phyloP scores from a whole-genome alignment of 2,888 invertebrate genomes.

The Drosophila stalkeri region DNA sequence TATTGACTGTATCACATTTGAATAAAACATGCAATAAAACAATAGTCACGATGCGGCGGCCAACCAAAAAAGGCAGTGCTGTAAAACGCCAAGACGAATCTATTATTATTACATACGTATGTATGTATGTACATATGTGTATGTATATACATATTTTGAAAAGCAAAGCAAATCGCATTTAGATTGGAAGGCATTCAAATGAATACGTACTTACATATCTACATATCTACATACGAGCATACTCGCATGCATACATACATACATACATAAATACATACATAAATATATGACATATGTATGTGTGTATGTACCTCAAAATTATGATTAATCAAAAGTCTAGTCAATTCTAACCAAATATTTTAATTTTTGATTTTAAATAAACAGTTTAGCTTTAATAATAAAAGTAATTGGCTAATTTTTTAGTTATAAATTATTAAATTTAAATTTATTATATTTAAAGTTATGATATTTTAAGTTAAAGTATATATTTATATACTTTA shows the following conservation, averaged over 20 bases:
- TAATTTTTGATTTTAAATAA: no score
- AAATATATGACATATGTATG: background rate
- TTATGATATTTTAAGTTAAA: no score
- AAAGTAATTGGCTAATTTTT: no score
- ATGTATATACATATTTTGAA: background rate
- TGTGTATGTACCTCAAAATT: no score
- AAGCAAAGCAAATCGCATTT: background rate
- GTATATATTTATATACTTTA: no score
- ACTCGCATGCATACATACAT: background rate
- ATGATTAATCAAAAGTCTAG: no score
- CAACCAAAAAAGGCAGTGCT: conserved; percentile 5
- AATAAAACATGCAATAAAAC: conserved; percentile 8
- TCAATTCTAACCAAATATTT: no score
- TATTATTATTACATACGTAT: background rate
- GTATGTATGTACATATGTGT: no score
- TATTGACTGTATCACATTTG: conserved; percentile 9
- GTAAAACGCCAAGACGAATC: conserved; percentile 7
- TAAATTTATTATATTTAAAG: no score
- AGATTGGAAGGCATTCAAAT: background rate
- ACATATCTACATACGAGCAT: background rate
- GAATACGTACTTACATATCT: background rate
- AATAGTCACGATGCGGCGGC: conserved; percentile 7
- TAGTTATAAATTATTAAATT: no score
- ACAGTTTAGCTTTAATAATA: no score
- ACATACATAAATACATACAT: no score